These are phyloP conservation scores for Phyllotreta cruciferae DNA, from an alignment of 2,888 invertebrate species.

Conservation along the genomic window DNA sequence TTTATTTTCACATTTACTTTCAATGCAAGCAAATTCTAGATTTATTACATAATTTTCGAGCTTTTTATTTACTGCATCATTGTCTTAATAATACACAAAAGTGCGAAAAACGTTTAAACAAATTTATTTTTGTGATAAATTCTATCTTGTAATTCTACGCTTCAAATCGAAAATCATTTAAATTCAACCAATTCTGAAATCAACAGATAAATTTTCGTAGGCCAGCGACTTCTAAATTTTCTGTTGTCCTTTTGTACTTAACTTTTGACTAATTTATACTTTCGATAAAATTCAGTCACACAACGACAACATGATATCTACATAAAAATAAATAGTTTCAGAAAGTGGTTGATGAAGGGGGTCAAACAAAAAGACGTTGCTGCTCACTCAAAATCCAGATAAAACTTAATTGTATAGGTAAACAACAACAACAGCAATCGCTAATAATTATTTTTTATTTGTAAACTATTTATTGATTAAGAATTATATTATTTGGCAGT, in stretches of 20 bases:
- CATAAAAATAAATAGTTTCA: constrained; percentile 32
- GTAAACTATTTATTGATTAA: not conserved
- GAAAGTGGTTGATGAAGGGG: constrained; percentile 27
- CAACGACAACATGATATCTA: constrained; percentile 29
- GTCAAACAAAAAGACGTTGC: constrained; percentile 32
- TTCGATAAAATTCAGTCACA: constrained; percentile 27
- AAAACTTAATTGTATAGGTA: too few species aligned
- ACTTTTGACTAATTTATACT: constrained; percentile 23
- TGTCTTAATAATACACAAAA: too few species aligned
- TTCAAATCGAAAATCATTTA: not conserved
- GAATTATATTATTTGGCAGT: too few species aligned
- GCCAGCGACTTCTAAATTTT: constrained; percentile 23
- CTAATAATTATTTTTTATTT: constrained; percentile 4
- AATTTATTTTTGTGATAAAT: too few species aligned
- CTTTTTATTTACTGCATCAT: too few species aligned
- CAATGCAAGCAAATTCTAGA: too few species aligned
- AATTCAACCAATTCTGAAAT: too few species aligned
- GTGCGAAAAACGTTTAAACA: too few species aligned
- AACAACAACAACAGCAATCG: constrained; percentile 2
- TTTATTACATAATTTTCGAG: too few species aligned
- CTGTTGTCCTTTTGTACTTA: constrained; percentile 26
- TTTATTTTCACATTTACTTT: too few species aligned
- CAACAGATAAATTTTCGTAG: constrained; percentile 16
- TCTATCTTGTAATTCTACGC: not conserved
- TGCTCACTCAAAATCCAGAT: too few species aligned